Evolutionary conservation across 2,888 invertebrate genomes (phyloP).

Genomic region (Dynastes grantii): DNA sequence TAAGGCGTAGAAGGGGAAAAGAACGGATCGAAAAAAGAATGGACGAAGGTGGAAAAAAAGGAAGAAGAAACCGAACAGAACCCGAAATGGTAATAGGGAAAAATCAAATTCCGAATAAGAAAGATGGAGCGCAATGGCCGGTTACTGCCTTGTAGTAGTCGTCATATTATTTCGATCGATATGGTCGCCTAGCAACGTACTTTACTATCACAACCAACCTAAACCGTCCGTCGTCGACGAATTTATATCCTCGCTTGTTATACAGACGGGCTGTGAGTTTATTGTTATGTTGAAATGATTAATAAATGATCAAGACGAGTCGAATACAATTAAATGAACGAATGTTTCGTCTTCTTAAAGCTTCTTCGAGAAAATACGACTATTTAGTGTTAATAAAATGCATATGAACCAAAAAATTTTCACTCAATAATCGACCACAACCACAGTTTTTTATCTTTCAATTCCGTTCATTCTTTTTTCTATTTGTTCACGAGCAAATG

Average conservation of each 20-base stretch:
- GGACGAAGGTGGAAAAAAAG: conserved; percentile 1
- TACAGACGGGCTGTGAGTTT: conserved; percentile 24
- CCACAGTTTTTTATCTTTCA: too few species aligned
- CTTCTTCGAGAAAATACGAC: too few species aligned
- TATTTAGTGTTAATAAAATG: too few species aligned
- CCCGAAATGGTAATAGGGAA: conserved; percentile 42
- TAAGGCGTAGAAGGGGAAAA: background rate
- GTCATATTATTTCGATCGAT: conserved; percentile 58
- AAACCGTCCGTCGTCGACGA: conserved; percentile 46
- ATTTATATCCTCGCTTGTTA: conserved; percentile 30
- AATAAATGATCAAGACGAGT: background rate
- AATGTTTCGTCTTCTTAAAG: background rate
- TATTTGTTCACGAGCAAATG: too few species aligned
- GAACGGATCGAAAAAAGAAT: background rate
- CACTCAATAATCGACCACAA: too few species aligned
- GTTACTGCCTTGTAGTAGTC: conserved; percentile 55
- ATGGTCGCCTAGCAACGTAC: conserved; percentile 57
- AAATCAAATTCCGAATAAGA: conserved; percentile 51
- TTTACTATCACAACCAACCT: conserved; percentile 58
- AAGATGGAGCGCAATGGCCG: conserved; percentile 56
- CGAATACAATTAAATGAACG: background rate
- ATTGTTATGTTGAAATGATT: conserved; percentile 33
- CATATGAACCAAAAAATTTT: too few species aligned
- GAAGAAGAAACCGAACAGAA: background rate
- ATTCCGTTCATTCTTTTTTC: too few species aligned